Evolutionary conservation across 2,888 invertebrate genomes (phyloP), one percentile per base, ranked within the genome.

Genomic region (Drosophila helvetica): DNA sequence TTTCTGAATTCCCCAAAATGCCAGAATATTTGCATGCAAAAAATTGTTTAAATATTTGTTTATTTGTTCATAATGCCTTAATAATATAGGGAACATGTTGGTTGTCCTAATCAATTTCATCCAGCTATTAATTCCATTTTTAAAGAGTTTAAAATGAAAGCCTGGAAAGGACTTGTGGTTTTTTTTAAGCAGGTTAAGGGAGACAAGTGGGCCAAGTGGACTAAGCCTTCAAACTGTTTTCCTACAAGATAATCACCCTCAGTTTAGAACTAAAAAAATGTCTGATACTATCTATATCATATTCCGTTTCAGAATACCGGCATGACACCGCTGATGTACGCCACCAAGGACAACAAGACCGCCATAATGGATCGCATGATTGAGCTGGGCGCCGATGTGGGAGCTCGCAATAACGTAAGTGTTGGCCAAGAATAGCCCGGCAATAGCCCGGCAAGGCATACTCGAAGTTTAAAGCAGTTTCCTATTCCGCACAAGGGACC

Each of bases 271-370:
- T 15, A n/a, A 1, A 17, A 51, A 1, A 18, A 4, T 38, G 22
- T 38, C 38, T 38, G 38, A 38, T 38, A 6, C 3, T 18, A 19
- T 19, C n/a, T 65, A 25, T n/a, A 33, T 27, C 33, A 25, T 3
- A n/a, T 55, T 43, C 12, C 15, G 2, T 25, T 48, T 3, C 94
- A 98, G 98, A 94, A 95, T 78, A 97, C 96, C 62, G 98, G 98
- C 74, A 97, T 98, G 96, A 98, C 98, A 65, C 97, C 98, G 25
- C 93, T 99, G 80, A 98, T 99, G 98, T 96, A 96, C 91, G 98
- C 98, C 1, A 98, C 98, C 30, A 98, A 98, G 93, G 99, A 99
- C 93, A 99, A 98, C 93, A 94, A 97, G 79, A 96, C 97, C 1
- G 95, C 96, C 22, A 95, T 98, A 90, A 95, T 98, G 80, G 98